Base-by-base conservation (phyloP, 2,888 invertebrate genomes). In the Dolichomitus sp. region DNA sequence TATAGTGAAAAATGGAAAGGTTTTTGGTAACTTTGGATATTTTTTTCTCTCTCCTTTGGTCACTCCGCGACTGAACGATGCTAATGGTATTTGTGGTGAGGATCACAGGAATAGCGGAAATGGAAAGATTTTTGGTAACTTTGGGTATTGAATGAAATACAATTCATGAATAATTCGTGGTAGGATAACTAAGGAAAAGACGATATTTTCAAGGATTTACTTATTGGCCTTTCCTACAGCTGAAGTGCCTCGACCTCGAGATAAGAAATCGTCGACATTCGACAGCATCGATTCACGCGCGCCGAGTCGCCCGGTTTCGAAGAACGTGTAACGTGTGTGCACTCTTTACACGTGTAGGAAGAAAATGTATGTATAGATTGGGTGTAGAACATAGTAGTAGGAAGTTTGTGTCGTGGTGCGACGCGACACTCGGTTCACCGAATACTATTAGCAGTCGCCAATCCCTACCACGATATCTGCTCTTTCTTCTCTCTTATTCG, bases 201-300 rank as follows among this genome's bases (percentile, higher is more conserved):
- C 50, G 37, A 78, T 78, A 57, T 75, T 75, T 74, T 61, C 48
- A 33, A 9, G 57, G 27, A 70, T 66, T 75, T 72, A 57, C 63
- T 68, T 48, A 69, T 63, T 50, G 63, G 54, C 54, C 40, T 54
- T 69, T 23, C 4, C 17, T 7, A 12, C 9, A 33, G 33, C 6
- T 17, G 17, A 30, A 66, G 30, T 14, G 42, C 7, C 54, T 19
- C 74, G 79, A 85, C 80, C 77, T 82, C 84, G 87, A 84, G 88
- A 89, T 88, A 89, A 88, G 87, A 70, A 82, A 85, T 88, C 87
- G 88, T 88, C 87, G 52, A 45, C 61, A 59, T 75, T 83, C 66
- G 72, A 88, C 85, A 84, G 80, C 86, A 86, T 90, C 88, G 87
- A 89, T 89, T 86, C 84, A 81, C 68, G 66, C 57, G 73, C 79